These are phyloP conservation scores for Sebastes oblongus DNA, from an alignment of 2,797 vertebrate genomes.

Conservation along the genomic window DNA sequence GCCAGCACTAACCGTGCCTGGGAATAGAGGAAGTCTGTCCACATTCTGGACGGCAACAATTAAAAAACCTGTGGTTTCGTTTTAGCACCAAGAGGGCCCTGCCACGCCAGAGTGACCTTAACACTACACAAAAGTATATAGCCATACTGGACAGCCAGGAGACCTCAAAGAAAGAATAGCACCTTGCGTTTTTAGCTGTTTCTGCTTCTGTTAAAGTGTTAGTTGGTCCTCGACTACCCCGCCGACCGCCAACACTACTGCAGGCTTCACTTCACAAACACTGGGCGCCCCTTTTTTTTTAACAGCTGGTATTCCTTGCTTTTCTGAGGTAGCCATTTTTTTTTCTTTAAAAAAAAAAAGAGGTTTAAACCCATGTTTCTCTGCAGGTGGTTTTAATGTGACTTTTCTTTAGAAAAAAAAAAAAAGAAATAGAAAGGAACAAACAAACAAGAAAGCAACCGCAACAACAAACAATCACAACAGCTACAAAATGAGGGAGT, in stretches of 20 bases:
- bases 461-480: slow-evolving; percentile 61
- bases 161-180: slow-evolving; percentile 80
- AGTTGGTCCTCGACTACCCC: slow-evolving; percentile 42
- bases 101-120: slow-evolving; percentile 58
- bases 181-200: slow-evolving; percentile 62
- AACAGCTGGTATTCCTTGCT: slow-evolving; percentile 47
- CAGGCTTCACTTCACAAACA: slow-evolving; percentile 57
- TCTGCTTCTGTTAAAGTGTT: slow-evolving; percentile 64
- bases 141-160: slow-evolving; percentile 58
- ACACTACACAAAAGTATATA: slow-evolving; percentile 63
- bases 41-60: slow-evolving; percentile 72
- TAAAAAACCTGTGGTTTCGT: slow-evolving; percentile 41
- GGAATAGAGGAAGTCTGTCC: slow-evolving; percentile 47
- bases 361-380: slow-evolving; percentile 81
- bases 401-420: slow-evolving; percentile 46
- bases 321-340: slow-evolving; percentile 76
- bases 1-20: slow-evolving; percentile 36
- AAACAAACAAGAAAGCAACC: slow-evolving; percentile 55
- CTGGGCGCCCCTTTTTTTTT: slow-evolving; percentile 34
- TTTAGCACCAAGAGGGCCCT: slow-evolving; percentile 83
- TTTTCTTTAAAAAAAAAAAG: slow-evolving; percentile 78
- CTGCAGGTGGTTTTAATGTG: slow-evolving; percentile 79
- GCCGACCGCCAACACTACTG: slow-evolving; percentile 26
- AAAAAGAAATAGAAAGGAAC: slow-evolving; percentile 45
- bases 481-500: slow-evolving; percentile 34